Evolutionary conservation across 2,797 vertebrate species (phyloP), one percentile per base, ranked within the genome.

Genomic region (Enteromius paludinosus): DNA sequence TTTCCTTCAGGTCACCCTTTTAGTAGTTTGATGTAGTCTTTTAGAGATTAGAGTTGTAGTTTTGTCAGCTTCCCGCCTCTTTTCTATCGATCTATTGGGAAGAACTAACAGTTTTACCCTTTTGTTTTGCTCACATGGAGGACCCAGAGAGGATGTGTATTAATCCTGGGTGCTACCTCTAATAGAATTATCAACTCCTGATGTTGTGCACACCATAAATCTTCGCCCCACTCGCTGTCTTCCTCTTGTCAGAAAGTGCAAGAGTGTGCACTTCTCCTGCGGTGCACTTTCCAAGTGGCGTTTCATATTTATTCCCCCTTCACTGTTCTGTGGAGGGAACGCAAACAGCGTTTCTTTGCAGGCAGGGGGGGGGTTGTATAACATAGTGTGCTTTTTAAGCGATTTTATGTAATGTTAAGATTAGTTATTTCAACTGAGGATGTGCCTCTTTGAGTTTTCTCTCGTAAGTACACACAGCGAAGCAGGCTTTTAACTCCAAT

Each of bases 111-210:
- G 41, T 77, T 70, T 83, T 77, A 82, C 73, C 38, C 33, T 65
- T 71, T 81, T 75, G 28, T 59, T 81, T 41, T 56, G 35, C 30
- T 45, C 74, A 54, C 62, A 56, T 4, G 61, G 30, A 65, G 25
- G 35, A 30, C 68, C 45, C 59, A 52, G 45, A 45, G 82, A 64
- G 66, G 71, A 62, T 76, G 72, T 83, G 59, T 81, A 83, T 86
- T 83, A 83, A 86, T 83, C 78, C 38, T 83, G n/a, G 81, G 81
- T 80, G 85, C 61, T 86, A 64, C 78, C 71, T 76, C 71, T 77
- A 85, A 85, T 80, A 83, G 80, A 83, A 80, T 87, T 65, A 84
- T 87, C 86, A 82, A 78, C 69, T 78, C 65, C 75, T 76, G 66
- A 61, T 87, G 70, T 68, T 69, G 25, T 47, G 62, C 71, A 25